These are phyloP conservation scores for Drosophila parabipectinata DNA, from an alignment of 1,140 invertebrate species.

Conservation along the genomic window DNA sequence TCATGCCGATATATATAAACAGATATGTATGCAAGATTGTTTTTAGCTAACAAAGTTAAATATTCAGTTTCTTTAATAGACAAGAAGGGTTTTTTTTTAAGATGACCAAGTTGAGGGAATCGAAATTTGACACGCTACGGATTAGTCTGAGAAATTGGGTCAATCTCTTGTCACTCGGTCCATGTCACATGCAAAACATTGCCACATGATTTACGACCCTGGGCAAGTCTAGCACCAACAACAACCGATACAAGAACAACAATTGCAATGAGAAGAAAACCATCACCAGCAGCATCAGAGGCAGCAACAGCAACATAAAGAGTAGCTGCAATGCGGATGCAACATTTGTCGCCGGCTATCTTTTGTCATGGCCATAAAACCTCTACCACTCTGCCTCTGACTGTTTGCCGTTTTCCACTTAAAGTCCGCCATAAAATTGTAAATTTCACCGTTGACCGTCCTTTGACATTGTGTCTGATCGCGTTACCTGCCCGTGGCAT, in stretches of 20 bases:
- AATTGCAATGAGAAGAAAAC: conserved; percentile 16
- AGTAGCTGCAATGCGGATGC: conserved; percentile 57
- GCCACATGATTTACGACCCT: conserved; percentile 64
- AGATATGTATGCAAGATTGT: not conserved
- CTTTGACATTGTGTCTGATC: conserved; percentile 56
- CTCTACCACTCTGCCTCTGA: conserved; percentile 31
- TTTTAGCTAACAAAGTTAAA: not conserved
- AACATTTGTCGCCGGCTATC: conserved; percentile 52
- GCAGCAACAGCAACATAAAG: conserved; percentile 33
- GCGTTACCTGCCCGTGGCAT: conserved; percentile 29
- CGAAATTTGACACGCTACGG: conserved; percentile 33
- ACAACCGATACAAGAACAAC: conserved; percentile 14
- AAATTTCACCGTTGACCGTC: conserved; percentile 69
- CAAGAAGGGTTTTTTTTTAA: conserved; percentile 31
- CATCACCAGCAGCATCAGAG: conserved; percentile 16
- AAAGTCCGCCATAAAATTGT: conserved; percentile 69
- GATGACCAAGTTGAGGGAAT: conserved; percentile 18
- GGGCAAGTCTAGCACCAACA: conserved; percentile 19
- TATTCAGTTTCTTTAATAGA: not conserved
- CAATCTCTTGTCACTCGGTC: conserved; percentile 51
- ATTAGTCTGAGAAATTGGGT: conserved; percentile 52
- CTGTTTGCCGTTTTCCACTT: conserved; percentile 67
- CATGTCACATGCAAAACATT: conserved; percentile 69
- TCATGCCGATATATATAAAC: no score
- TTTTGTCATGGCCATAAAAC: conserved; percentile 77